Evolutionary conservation across 2,113 vertebrate genomes (phyloP).

Genomic region (Cynopterus brachyotis): DNA sequence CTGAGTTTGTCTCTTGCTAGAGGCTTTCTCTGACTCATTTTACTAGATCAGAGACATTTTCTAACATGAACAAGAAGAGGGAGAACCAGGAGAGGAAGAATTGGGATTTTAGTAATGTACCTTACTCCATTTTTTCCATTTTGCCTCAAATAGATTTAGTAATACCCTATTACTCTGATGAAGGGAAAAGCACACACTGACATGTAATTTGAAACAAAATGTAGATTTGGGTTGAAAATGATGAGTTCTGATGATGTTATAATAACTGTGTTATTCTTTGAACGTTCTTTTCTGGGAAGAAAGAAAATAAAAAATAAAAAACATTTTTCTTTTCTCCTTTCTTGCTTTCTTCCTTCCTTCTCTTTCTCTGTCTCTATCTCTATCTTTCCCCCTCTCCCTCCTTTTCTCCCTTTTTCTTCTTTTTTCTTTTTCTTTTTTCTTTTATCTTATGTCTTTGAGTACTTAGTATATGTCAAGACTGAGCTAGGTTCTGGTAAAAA

Average conservation of each 20-base stretch:
- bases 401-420: neutral
- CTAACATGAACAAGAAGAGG: neutral
- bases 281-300: neutral
- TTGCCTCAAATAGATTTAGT: constrained; percentile 19
- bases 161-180: neutral
- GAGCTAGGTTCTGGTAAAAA: neutral
- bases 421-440: neutral
- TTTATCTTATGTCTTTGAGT: neutral
- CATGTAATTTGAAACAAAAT: neutral
- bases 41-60: neutral
- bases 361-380: neutral
- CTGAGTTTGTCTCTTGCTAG: neutral
- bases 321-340: neutral
- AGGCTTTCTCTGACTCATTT: accelerated
- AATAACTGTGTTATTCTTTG: neutral
- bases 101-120: neutral
- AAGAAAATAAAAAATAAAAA: neutral
- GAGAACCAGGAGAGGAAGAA: neutral
- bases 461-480: neutral
- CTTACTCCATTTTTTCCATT: constrained; percentile 15
- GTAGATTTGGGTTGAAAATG: neutral
- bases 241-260: neutral
- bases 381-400: neutral
- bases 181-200: neutral
- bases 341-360: neutral